These are phyloP conservation scores for Thecophora atra DNA, from an alignment of 2,888 invertebrate genomes.

Conservation along the genomic window DNA sequence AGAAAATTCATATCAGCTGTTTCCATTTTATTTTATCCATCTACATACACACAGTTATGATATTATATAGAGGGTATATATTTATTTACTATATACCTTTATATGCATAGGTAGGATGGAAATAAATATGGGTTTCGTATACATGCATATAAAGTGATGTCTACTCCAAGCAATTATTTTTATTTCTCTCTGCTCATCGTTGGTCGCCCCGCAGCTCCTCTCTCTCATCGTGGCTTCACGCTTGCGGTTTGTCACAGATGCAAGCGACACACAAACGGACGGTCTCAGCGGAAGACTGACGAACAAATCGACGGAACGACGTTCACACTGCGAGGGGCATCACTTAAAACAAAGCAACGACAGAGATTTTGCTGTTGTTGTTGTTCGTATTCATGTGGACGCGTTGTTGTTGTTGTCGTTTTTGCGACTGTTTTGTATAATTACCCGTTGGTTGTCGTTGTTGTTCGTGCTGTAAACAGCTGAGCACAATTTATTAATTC, in stretches of 20 bases:
- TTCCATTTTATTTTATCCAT: neutral
- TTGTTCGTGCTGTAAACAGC: constrained; percentile 24
- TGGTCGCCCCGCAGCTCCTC: neutral
- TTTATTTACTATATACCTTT: neutral
- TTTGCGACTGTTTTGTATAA: too few relatives aligned
- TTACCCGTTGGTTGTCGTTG: constrained; percentile 7
- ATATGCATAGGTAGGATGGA: neutral
- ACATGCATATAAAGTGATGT: neutral
- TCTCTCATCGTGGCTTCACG: neutral
- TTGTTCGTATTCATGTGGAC: neutral
- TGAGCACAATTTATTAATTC: constrained; percentile 25
- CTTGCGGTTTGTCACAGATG: neutral
- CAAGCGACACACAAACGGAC: neutral
- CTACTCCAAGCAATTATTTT: neutral
- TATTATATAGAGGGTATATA: neutral
- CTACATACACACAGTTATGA: neutral
- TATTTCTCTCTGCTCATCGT: neutral
- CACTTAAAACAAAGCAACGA: constrained; percentile 3
- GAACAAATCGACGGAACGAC: neutral
- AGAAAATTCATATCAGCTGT: constrained; percentile 7
- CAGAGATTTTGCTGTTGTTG: neutral
- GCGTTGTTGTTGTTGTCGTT: neutral
- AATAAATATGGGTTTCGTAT: neutral
- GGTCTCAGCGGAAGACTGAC: neutral
- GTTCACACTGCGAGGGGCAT: neutral